Conservation (phyloP, 2,113 vertebrate species). For the Salminus brasiliensis region DNA sequence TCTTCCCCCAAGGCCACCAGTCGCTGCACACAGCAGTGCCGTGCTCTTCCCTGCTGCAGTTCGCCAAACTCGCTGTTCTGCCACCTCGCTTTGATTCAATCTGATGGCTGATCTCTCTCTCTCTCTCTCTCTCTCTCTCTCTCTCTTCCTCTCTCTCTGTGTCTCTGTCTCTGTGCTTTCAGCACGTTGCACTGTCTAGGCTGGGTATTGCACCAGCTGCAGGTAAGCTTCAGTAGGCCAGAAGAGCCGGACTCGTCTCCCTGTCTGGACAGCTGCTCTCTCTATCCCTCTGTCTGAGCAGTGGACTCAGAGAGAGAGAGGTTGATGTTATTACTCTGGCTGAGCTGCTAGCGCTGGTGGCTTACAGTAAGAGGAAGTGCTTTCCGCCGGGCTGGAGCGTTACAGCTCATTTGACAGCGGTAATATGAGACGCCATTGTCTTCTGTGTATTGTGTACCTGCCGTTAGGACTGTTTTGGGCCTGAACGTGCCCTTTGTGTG, state of each 20-base stretch:
- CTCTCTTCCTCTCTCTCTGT: not conserved
- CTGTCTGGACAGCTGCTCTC: slow-evolving; percentile 6
- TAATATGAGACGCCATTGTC: not conserved
- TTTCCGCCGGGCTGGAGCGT: not conserved
- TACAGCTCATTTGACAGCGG: not conserved
- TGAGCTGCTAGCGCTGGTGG: not conserved
- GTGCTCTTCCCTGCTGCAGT: slow-evolving; percentile 9
- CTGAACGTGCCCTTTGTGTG: not conserved
- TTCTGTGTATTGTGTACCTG: too few species aligned
- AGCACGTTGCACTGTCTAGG: not conserved
- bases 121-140: slow-evolving; percentile 3
- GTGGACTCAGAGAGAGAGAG: not conserved
- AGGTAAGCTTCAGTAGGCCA: slow-evolving; percentile 10
- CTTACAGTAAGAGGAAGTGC: not conserved
- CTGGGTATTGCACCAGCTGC: slow-evolving; percentile 19
- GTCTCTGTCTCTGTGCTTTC: too few species aligned
- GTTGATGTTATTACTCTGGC: not conserved
- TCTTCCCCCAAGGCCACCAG: not conserved
- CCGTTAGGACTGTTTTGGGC: not conserved
- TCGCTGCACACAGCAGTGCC: not conserved
- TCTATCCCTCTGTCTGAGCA: too few species aligned
- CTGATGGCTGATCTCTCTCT: slow-evolving; percentile 25
- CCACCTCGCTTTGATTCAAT: slow-evolving; percentile 25
- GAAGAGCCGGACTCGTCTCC: not conserved
- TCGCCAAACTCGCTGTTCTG: not conserved